Percentiles rank a stretch among this genome's conserved stretches.
phyloP scores from a whole-genome alignment of 2,888 invertebrate genomes.

The Subacronicta megacephala region DNA sequence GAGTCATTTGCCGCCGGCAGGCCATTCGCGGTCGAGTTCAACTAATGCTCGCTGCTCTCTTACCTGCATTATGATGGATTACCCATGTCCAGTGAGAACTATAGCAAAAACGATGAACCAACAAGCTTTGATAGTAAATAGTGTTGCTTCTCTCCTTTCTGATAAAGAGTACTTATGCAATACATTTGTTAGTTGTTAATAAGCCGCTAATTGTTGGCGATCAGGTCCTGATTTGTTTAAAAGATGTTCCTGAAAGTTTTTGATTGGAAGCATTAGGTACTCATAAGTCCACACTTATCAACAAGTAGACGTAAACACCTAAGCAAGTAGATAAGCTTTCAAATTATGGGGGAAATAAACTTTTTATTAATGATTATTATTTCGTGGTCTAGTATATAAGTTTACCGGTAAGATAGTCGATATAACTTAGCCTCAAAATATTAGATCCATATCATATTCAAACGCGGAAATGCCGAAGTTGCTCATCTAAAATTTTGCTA shows the following conservation, averaged over 20 bases:
- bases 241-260: too few species aligned
- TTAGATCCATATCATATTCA: conserved; percentile 36
- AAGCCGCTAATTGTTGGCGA: too few species aligned
- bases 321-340: not conserved
- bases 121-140: conserved; percentile 27
- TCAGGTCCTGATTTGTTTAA: too few species aligned
- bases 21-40: conserved; percentile 44
- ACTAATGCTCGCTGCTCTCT: conserved; percentile 57
- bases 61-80: conserved; percentile 74
- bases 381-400: conserved; percentile 31
- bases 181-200: too few species aligned
- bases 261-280: too few species aligned
- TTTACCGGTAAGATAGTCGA: conserved; percentile 21
- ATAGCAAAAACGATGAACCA: conserved; percentile 60
- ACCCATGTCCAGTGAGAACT: conserved; percentile 67
- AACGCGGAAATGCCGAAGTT: conserved; percentile 29
- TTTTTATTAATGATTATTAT: conserved; percentile 38
- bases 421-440: conserved; percentile 29
- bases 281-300: too few species aligned
- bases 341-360: conserved; percentile 2
- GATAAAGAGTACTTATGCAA: too few species aligned
- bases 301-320: not conserved
- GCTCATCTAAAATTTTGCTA: conserved; percentile 38
- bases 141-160: conserved; percentile 17
- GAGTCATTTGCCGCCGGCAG: conserved; percentile 49